Base-by-base conservation (phyloP, 2,797 vertebrate genomes). In the Coilia nasus region DNA sequence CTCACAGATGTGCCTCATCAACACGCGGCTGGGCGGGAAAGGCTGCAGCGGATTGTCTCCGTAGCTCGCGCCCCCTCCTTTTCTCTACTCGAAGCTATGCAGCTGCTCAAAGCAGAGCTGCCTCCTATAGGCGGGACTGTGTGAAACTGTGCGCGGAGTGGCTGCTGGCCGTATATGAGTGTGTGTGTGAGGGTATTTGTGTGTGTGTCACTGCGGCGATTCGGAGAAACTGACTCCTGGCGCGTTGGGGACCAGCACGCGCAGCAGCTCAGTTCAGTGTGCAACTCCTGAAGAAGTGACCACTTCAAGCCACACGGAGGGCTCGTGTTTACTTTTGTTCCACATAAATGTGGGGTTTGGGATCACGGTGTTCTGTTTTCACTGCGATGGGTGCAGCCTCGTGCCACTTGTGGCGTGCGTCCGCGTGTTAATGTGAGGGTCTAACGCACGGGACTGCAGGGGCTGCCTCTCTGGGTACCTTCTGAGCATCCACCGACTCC, bases 121-220 rank as follows among this genome's bases (percentile, higher is more conserved):
- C 50, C 71, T 71, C 71, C 71, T 80, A 84, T 57, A 84, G 83
- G 83, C 83, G 71, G 71, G 71, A 84, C 23, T 23, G 54, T 14
- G 31, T 35, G 25, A 44, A 41, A 41, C 3, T n/a, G 57, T n/a
- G 82, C 12, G 23, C 62, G 11, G 23, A 28, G 62, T 28, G 62
- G 62, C 23, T 71, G 64, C 25, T 31, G 28, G 28, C 64, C 31
- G 28, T 31, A 12, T 15, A 31, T 5, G 35, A 2, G 35, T 5
- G 35, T 41, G 35, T 41, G 35, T 41, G 35, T 41, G 5, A n/a
- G n/a, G n/a, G n/a, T n/a, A n/a, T 25, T 15, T 5, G 23, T 5
- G 14, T 15, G 25, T 71, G 28, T 71, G 64, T 71, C 64, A 71
- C 1, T 71, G 64, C 64, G 11, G 64, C 64, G 64, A 28, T 71